Conservation (phyloP, 2,113 vertebrate species). For the Trogon surrucura region DNA sequence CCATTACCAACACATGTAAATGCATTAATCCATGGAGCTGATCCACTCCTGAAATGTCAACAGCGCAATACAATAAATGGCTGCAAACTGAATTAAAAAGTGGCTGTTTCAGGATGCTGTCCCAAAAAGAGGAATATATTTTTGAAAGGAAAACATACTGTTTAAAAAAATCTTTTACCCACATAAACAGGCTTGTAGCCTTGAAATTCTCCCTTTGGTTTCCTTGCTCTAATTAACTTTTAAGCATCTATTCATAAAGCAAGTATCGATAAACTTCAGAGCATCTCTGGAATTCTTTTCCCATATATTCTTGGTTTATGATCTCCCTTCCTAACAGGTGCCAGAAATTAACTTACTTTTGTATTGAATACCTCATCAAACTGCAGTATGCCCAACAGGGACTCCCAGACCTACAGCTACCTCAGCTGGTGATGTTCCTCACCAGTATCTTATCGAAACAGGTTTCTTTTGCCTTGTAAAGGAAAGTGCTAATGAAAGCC, state of each 20-base stretch:
- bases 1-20: fast-evolving
- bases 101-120: not conserved
- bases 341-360: not conserved
- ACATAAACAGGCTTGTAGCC: not conserved
- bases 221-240: not conserved
- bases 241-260: not conserved
- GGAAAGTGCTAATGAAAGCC: constrained; percentile 7
- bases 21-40: not conserved
- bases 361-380: not conserved
- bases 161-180: not conserved
- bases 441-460: not conserved
- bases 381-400: not conserved
- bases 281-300: not conserved
- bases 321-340: not conserved
- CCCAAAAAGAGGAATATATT: not conserved
- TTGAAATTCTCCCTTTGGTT: not conserved
- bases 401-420: not conserved
- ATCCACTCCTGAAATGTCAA: not conserved
- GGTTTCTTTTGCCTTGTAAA: not conserved
- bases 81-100: not conserved
- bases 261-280: not conserved
- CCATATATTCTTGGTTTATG: not conserved
- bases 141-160: not conserved
- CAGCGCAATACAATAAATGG: not conserved
- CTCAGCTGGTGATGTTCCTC: not conserved